Percentiles rank a stretch among this genome's conserved stretches.
These are phyloP conservation scores for Silurus asotus DNA, from an alignment of 2,113 vertebrate species.

Conservation along the genomic window DNA sequence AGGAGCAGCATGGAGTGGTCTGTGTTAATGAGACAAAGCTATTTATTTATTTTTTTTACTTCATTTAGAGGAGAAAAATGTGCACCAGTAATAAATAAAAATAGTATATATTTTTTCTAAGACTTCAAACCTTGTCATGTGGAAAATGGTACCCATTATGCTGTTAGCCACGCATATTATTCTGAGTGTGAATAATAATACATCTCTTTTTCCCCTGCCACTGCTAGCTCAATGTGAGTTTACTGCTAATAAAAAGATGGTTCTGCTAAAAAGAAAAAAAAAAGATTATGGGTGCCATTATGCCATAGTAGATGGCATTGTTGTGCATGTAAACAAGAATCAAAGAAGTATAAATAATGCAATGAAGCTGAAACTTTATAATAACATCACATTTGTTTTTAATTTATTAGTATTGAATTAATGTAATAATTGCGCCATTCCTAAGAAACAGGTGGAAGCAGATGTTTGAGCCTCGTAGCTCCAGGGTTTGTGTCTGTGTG, in stretches of 20 bases:
- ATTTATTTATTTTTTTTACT: slow-evolving; percentile 15
- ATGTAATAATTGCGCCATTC: neutral
- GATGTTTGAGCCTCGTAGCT: neutral
- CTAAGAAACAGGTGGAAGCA: neutral
- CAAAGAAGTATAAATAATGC: neutral
- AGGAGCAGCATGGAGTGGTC: slow-evolving; percentile 57
- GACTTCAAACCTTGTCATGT: slow-evolving; percentile 62
- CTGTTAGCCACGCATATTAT: slow-evolving; percentile 31
- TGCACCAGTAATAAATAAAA: slow-evolving; percentile 61
- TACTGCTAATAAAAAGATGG: slow-evolving; percentile 37
- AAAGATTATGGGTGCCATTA: slow-evolving; percentile 27
- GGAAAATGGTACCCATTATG: slow-evolving; percentile 55
- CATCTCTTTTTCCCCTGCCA: slow-evolving; percentile 21
- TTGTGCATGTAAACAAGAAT: slow-evolving; percentile 15
- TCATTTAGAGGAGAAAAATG: slow-evolving; percentile 5
- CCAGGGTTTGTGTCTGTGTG: neutral
- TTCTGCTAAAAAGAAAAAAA: slow-evolving; percentile 10
- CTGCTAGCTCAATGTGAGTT: slow-evolving; percentile 33
- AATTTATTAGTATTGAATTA: neutral
- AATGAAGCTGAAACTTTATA: neutral
- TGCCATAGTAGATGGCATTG: slow-evolving; percentile 3
- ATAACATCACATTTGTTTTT: neutral
- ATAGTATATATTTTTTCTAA: slow-evolving; percentile 56
- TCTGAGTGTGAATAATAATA: slow-evolving; percentile 46
- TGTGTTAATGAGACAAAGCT: slow-evolving; percentile 66